phyloP scores from a whole-genome alignment of 2,113 vertebrate species.

The Bufo gargarizans region DNA sequence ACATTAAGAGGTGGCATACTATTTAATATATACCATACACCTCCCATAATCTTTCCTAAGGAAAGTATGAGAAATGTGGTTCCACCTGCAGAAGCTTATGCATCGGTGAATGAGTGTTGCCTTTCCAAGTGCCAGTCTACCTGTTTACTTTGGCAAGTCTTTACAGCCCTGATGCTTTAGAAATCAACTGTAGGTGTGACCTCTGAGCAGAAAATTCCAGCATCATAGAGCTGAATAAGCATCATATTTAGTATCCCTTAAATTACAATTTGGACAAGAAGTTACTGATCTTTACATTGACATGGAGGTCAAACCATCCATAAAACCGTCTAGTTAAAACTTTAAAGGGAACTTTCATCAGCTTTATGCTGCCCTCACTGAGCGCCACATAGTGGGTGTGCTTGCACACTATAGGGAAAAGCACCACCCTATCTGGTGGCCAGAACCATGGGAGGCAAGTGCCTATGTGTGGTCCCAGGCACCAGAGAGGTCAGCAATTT shows the following conservation, averaged over 20 bases:
- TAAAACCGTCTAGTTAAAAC: constrained; percentile 2
- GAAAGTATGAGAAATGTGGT: constrained; percentile 19
- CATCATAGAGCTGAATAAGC: neutral
- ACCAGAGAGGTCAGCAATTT: no score
- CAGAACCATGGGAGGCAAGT: no score
- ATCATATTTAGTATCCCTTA: neutral
- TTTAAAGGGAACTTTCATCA: no score
- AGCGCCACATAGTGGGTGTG: no score
- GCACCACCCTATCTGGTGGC: no score
- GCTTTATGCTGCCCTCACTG: no score
- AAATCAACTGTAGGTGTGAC: constrained; percentile 7
- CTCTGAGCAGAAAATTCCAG: constrained; percentile 15
- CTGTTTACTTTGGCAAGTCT: constrained; percentile 44
- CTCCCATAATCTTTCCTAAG: neutral
- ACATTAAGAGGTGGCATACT: no score
- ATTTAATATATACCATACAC: no score
- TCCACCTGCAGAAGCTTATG: constrained; percentile 27
- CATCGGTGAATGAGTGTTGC: constrained; percentile 3
- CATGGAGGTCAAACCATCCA: neutral
- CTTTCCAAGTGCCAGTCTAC: constrained; percentile 1
- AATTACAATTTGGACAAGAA: neutral
- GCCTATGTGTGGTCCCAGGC: no score
- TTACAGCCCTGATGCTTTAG: neutral
- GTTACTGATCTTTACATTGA: neutral
- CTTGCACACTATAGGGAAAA: no score